Percentiles rank a stretch among this genome's conserved stretches.
These are phyloP conservation scores for Falcaria lacertinaria DNA, from an alignment of 2,888 invertebrate species.

Conservation along the genomic window DNA sequence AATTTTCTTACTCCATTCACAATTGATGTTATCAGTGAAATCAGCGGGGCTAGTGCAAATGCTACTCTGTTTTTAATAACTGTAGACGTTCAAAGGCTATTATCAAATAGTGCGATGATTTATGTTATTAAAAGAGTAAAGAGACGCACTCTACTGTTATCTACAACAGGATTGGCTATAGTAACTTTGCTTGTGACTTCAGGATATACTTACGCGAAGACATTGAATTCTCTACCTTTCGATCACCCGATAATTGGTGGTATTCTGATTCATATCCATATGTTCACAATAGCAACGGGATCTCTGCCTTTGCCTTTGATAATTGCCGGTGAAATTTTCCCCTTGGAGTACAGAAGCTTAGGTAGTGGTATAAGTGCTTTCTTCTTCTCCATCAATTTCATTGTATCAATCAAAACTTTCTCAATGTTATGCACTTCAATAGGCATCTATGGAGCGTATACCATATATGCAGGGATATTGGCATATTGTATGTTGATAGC, in stretches of 20 bases:
- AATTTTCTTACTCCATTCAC: no score
- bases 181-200: not conserved
- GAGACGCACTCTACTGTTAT: no score
- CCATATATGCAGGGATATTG: slow-evolving; percentile 43
- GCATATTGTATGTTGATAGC: slow-evolving; percentile 43
- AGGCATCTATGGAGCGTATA: slow-evolving; percentile 46
- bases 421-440: slow-evolving; percentile 39
- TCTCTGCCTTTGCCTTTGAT: slow-evolving; percentile 83
- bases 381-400: slow-evolving; percentile 46
- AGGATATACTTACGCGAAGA: not conserved
- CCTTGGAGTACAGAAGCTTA: slow-evolving; percentile 78
- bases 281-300: slow-evolving; percentile 77
- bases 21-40: no score
- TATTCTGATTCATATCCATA: slow-evolving; percentile 52
- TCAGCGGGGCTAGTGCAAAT: no score
- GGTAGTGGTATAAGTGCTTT: slow-evolving; percentile 65
- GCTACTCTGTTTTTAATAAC: no score
- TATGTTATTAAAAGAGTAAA: no score
- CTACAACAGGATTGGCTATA: no score
- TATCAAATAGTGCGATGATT: no score
- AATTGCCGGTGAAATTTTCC: slow-evolving; percentile 84
- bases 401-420: slow-evolving; percentile 47
- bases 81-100: no score
- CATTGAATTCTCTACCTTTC: not conserved
- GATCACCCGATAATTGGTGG: slow-evolving; percentile 43